Base-by-base conservation (phyloP, 2,113 vertebrate genomes). In the Cnemophilus loriae region DNA sequence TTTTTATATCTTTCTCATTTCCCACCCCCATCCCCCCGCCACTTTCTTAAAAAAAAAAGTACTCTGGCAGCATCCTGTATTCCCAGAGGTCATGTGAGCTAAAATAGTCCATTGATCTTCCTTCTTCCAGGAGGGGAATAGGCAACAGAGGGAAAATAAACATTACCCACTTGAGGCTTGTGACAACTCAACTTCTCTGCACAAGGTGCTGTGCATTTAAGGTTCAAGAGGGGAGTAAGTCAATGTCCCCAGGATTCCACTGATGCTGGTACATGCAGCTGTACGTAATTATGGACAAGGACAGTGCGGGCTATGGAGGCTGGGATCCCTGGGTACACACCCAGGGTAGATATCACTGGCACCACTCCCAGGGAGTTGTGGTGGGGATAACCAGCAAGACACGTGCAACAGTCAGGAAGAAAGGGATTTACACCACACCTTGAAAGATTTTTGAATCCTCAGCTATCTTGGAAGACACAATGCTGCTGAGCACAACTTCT, bases 61-160 rank as follows among this genome's bases (percentile, higher is more conserved):
- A 61, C 61, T 50, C 69, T 77, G 71, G 68, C 90, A 89, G 81
- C 69, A 87, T 89, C 76, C 82, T 80, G 64, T 84, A 39, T 93
- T 94, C 95, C 92, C 92, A 94, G 94, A 96, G 96, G 96, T 97
- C 89, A 88, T 74, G 91, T 85, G 95, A 97, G 89, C 95, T 77
- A 93, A 95, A 96, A 96, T 30, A 93, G 85, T 89, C 90, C 94
- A 96, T 97, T 97, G 96, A 98, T 97, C 95, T 84, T 89, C 80
- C 86, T 91, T 93, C 91, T 91, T 89, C 88, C 53, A 41, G 90
- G 85, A 93, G 39, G 53, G 37, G 69, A 92, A 87, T 41, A 78
- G 69, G 57, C 71, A 87, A 93, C 52, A 82, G 91, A 95, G 76
- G 77, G 59, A 94, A 87, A 90, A 94, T 80, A 91, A 93, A 68